Evolutionary conservation across 2,113 vertebrate genomes (phyloP), one percentile per base, ranked within the genome.

Genomic region (Thymallus thymallus): DNA sequence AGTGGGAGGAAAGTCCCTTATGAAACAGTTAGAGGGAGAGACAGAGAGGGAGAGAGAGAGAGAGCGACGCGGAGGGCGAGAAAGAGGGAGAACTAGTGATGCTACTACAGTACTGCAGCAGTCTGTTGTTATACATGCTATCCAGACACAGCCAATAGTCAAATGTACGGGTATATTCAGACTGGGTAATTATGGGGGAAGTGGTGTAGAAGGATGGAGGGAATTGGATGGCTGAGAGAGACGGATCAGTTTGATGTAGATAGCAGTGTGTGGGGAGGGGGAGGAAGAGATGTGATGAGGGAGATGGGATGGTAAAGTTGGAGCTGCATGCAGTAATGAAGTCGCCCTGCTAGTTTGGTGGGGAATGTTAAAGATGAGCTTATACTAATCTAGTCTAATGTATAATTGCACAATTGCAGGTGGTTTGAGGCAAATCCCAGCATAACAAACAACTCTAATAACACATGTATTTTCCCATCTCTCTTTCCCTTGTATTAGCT

Each of bases 321-420:
- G 72, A 82, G 81, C 77, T 64, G 82, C 68, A n/a, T 64, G 82
- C 66, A n/a, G 77, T 88, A 87, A 88, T 87, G 78, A 86, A 86
- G 89, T 84, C 64, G 10, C 75, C 63, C 51, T 9, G 65, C 69
- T 61, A 35, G 73, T 72, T 88, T 63, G 6, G 69, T 22, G 46
- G 56, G 45, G 48, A 84, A 85, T 86, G 79, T 78, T 86, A 90
- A 89, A 87, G 81, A 85, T 83, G 73, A 29, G 67, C 77, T 71
- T 74, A 71, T 20, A 7, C 48, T 1, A 72, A 84, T n/a, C n/a
- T n/a, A 81, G n/a, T 22, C n/a, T 51, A 51, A 51, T 51, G 80
- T 80, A 74, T 65, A 72, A 69, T 68, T 68, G 61, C 68, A 41
- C 77, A 71, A 71, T 76, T 13, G 64, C 76, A 81, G 81, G 75